A percentile compares a stretch with the other conserved stretches of the same genome.
Conservation (phyloP, 2,888 invertebrate species). For the Drosophila basisetae region DNA sequence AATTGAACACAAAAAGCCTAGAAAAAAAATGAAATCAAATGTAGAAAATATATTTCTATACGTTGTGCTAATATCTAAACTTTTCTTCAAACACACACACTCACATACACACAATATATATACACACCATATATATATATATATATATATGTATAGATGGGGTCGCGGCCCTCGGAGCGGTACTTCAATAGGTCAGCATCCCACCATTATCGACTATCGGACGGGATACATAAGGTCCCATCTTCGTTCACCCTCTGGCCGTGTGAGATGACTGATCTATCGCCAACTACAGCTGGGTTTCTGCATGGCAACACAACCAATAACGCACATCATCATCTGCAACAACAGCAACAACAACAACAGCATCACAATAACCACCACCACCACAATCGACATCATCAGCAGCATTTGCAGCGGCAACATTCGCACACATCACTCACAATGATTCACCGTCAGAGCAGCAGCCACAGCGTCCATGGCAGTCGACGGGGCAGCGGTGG, state of each 20-base stretch:
- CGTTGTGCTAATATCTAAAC: slow-evolving; percentile 34
- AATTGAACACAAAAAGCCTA: slow-evolving; percentile 56
- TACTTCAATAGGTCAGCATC: slow-evolving; percentile 85
- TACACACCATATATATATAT: slow-evolving; percentile 12
- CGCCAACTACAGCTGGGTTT: slow-evolving; percentile 84
- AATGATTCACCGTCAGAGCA: slow-evolving; percentile 73
- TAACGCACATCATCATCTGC: slow-evolving; percentile 74
- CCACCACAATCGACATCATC: slow-evolving; percentile 63
- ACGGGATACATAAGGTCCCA: slow-evolving; percentile 94
- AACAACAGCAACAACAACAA: slow-evolving; percentile 63
- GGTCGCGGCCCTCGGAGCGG: slow-evolving; percentile 89
- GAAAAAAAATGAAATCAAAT: slow-evolving; percentile 42
- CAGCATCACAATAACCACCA: slow-evolving; percentile 60
- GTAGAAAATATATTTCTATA: slow-evolving; percentile 18
- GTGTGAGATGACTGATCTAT: slow-evolving; percentile 93
- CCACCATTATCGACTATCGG: slow-evolving; percentile 86
- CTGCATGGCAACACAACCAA: slow-evolving; percentile 68
- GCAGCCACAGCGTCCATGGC: slow-evolving; percentile 74
- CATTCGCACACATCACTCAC: slow-evolving; percentile 77
- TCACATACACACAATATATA: slow-evolving; percentile 12
- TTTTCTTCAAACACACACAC: slow-evolving; percentile 40
- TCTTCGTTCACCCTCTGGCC: slow-evolving; percentile 95
- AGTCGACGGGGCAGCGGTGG: slow-evolving; percentile 64
- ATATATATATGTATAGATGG: slow-evolving; percentile 88
- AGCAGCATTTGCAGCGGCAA: slow-evolving; percentile 72